A percentile compares a stretch with the other conserved stretches of the same genome.
These are phyloP conservation scores for Rhinichthys osculus DNA, from an alignment of 2,797 vertebrate species.

Conservation along the genomic window DNA sequence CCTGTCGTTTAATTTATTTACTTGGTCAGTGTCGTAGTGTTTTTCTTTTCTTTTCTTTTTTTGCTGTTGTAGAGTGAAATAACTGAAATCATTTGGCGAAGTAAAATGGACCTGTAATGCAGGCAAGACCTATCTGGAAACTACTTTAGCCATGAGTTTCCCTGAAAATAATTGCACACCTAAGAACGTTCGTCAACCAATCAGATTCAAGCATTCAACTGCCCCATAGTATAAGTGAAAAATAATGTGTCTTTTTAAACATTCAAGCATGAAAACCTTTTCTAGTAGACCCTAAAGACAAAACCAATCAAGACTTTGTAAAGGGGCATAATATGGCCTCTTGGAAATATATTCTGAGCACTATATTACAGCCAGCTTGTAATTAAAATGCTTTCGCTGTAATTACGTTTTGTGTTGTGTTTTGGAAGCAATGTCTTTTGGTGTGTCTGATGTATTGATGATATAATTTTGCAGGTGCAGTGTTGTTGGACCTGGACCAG, in stretches of 20 bases:
- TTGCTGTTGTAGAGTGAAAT: too few species aligned
- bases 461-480: constrained; percentile 81
- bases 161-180: too few species aligned
- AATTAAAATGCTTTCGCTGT: not conserved
- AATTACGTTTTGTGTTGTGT: not conserved
- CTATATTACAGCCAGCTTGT: not conserved
- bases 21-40: too few species aligned
- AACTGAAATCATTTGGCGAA: too few species aligned
- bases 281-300: not conserved
- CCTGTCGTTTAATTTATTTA: too few species aligned
- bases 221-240: not conserved
- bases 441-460: not conserved
- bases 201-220: too few species aligned
- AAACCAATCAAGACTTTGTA: not conserved
- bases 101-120: too few species aligned
- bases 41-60: too few species aligned
- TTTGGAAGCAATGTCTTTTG: not conserved
- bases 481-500: constrained; percentile 95
- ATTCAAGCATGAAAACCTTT: not conserved
- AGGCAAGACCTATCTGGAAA: too few species aligned
- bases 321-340: not conserved
- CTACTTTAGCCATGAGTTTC: too few species aligned
- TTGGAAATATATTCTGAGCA: not conserved
- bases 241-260: not conserved
- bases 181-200: too few species aligned